phyloP scores from a whole-genome alignment of 2,113 vertebrate genomes.

The Nanorana parkeri region DNA sequence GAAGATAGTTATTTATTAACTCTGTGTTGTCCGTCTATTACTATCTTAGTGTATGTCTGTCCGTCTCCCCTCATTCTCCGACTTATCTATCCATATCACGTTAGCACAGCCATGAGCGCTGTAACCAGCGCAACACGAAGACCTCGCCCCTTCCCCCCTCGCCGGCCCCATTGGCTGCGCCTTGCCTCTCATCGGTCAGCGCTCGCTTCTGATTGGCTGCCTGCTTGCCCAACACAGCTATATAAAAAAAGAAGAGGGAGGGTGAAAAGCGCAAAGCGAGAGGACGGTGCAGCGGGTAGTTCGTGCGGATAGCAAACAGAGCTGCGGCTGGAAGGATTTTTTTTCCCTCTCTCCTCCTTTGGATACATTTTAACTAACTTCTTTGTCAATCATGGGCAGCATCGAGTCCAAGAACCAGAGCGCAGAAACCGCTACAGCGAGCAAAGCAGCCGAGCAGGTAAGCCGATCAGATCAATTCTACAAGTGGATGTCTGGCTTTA shows the following conservation, averaged over 20 bases:
- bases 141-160: conserved; percentile 25
- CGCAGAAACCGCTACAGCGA: neutral
- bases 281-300: neutral
- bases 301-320: neutral
- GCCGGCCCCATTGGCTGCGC: neutral
- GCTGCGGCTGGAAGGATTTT: too few relatives aligned
- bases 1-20: too few relatives aligned
- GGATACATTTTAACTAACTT: neutral
- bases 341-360: neutral
- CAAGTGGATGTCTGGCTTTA: too few relatives aligned
- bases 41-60: too few relatives aligned
- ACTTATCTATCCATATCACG: neutral
- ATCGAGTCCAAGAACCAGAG: conserved; percentile 33
- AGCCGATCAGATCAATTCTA: neutral
- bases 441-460: conserved; percentile 40
- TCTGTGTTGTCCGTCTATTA: too few relatives aligned
- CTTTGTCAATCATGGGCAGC: conserved; percentile 24
- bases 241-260: conserved; percentile 32
- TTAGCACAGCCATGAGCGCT: neutral
- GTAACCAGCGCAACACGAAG: neutral
- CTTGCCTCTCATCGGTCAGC: neutral
- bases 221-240: neutral
- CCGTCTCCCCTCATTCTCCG: neutral
- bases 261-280: neutral
- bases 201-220: neutral